These are phyloP conservation scores for Hylaeus volcanicus DNA, from an alignment of 1,140 invertebrate species.

Conservation along the genomic window DNA sequence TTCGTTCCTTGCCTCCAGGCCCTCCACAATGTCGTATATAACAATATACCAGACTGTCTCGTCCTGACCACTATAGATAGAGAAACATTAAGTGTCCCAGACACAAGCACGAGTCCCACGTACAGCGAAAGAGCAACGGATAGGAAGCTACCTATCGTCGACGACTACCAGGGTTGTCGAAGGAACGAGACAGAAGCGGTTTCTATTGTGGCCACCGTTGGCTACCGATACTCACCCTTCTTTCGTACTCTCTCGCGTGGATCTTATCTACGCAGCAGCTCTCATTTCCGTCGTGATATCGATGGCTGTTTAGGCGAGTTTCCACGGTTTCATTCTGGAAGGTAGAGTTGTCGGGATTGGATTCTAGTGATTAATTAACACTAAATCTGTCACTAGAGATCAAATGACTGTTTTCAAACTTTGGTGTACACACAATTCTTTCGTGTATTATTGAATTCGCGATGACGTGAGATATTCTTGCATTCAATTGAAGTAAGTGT, in stretches of 20 bases:
- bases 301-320: background rate
- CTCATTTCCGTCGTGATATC: conserved; percentile 47
- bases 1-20: conserved; percentile 58
- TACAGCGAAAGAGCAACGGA: conserved; percentile 34
- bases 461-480: no score
- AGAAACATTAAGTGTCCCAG: conserved; percentile 79
- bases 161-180: conserved; percentile 25
- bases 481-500: no score
- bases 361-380: background rate
- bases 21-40: conserved; percentile 78
- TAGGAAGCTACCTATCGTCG: conserved; percentile 46
- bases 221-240: conserved; percentile 66
- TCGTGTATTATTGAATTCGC: no score
- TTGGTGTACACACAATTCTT: no score
- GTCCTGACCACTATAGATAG: conserved; percentile 77
- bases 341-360: no score
- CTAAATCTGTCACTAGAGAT: no score
- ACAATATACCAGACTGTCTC: conserved; percentile 76
- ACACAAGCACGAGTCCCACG: conserved; percentile 56
- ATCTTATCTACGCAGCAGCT: conserved; percentile 59
- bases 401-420: no score
- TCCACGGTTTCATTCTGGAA: no score
- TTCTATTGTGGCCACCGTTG: conserved; percentile 60
- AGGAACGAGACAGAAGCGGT: conserved; percentile 41
- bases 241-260: conserved; percentile 71